Evolutionary conservation across 2,888 invertebrate genomes (phyloP).

Genomic region (Cryptophagus acutangulus): DNA sequence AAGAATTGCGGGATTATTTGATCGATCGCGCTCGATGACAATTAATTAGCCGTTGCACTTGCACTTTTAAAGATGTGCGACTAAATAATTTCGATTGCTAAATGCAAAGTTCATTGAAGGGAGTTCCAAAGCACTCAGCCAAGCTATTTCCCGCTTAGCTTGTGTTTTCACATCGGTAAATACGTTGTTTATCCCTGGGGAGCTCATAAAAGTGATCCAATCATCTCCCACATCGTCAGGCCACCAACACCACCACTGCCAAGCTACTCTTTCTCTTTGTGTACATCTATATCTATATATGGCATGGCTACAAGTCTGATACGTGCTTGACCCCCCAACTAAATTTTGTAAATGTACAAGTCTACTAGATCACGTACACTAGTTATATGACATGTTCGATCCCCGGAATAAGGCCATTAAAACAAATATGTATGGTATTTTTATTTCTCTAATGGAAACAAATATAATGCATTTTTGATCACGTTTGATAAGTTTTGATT

Average conservation of each 20-base stretch:
- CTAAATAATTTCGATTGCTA: too few species aligned
- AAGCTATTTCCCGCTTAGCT: constrained; percentile 29
- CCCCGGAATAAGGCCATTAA: constrained; percentile 34
- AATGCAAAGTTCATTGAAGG: too few species aligned
- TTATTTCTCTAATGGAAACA: constrained; percentile 1
- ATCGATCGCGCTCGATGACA: too few species aligned
- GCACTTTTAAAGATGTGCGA: too few species aligned
- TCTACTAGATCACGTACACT: constrained; percentile 29
- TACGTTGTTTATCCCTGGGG: constrained; percentile 49
- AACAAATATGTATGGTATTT: constrained; percentile 6
- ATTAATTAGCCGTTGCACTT: too few species aligned
- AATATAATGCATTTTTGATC: constrained; percentile 8
- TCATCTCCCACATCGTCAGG: constrained; percentile 47
- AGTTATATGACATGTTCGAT: constrained; percentile 25
- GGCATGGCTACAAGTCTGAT: too few species aligned
- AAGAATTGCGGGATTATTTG: too few species aligned
- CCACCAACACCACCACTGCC: constrained; percentile 21
- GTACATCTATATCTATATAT: too few species aligned
- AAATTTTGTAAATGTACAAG: constrained; percentile 37
- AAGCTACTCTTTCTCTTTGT: too few species aligned
- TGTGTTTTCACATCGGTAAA: constrained; percentile 41
- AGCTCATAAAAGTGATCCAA: constrained; percentile 53
- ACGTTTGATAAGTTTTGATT: constrained; percentile 11
- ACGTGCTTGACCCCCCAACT: constrained; percentile 19
- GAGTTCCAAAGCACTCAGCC: too few species aligned